phyloP scores from a whole-genome alignment of 2,113 vertebrate genomes.

The Hiodon tergisus region DNA sequence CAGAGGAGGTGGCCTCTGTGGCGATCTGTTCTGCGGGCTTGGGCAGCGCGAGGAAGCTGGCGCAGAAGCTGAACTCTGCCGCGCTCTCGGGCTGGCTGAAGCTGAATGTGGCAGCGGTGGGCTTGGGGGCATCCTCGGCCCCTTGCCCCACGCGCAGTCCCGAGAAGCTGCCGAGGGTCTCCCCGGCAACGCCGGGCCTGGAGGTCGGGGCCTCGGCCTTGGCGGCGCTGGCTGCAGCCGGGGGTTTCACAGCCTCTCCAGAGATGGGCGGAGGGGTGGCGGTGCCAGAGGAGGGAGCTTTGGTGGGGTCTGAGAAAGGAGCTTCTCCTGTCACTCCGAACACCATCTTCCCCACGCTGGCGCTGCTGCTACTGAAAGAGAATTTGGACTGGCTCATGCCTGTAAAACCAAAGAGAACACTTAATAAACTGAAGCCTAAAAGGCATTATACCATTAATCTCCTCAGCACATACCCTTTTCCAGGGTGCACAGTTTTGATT shows the following conservation, averaged over 20 bases:
- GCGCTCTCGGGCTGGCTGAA: constrained; percentile 37
- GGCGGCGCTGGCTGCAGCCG: no score
- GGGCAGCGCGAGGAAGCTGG: constrained; percentile 29
- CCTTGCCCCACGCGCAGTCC: constrained; percentile 80
- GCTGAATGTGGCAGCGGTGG: constrained; percentile 31
- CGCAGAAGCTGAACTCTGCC: constrained; percentile 55
- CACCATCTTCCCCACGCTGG: constrained; percentile 48
- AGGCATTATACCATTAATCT: neutral
- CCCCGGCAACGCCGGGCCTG: constrained; percentile 65
- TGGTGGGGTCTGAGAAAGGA: constrained; percentile 50
- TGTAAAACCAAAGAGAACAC: constrained; percentile 35
- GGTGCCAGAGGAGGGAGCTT: constrained; percentile 33
- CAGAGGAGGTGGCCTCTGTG: neutral
- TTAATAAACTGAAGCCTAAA: neutral
- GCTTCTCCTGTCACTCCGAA: constrained; percentile 57
- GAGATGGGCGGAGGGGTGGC: constrained; percentile 31
- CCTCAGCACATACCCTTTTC: neutral
- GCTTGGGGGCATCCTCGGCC: constrained; percentile 61
- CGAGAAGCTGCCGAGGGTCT: constrained; percentile 87
- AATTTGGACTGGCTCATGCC: constrained; percentile 57
- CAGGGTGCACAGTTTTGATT: neutral
- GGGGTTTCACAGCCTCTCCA: no score
- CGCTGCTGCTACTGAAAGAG: constrained; percentile 48
- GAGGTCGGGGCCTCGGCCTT: constrained; percentile 56
- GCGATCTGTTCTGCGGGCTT: constrained; percentile 56